Percentiles rank a stretch among this genome's conserved stretches.
phyloP scores from a whole-genome alignment of 2,113 vertebrate genomes.

The Colaptes auratus region DNA sequence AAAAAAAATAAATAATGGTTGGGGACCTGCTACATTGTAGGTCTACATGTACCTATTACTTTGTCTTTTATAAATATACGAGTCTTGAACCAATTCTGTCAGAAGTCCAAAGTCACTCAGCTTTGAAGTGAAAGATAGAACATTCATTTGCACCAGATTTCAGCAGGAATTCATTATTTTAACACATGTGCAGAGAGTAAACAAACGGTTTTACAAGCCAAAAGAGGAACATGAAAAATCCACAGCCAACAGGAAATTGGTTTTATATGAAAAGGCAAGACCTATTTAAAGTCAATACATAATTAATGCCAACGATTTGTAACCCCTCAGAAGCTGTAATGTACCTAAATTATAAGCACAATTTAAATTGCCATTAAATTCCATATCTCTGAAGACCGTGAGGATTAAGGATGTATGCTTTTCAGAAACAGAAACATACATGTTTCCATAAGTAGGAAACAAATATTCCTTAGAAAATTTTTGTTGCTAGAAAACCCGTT shows the following conservation, averaged over 20 bases:
- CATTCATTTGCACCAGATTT: constrained; percentile 24
- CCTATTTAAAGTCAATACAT: constrained; percentile 5
- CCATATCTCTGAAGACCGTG: not conserved
- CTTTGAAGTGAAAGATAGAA: constrained; percentile 48
- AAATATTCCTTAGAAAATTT: not conserved
- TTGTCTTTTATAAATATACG: not conserved
- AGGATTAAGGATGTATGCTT: not conserved
- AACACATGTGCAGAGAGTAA: constrained; percentile 42
- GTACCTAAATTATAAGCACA: not conserved
- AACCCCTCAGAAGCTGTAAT: not conserved
- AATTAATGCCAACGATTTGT: constrained; percentile 37
- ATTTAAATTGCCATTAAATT: constrained; percentile 11
- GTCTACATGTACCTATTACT: not conserved
- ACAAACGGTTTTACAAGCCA: constrained; percentile 40
- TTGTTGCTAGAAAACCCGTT: not conserved
- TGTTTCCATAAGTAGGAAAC: not conserved
- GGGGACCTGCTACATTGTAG: not conserved
- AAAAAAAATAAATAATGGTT: not conserved
- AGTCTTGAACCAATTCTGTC: not conserved
- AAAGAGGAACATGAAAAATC: not conserved
- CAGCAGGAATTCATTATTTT: constrained; percentile 53
- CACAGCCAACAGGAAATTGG: constrained; percentile 21
- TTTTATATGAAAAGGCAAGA: constrained; percentile 31
- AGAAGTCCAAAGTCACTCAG: not conserved
- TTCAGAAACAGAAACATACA: accelerated